phyloP scores from a whole-genome alignment of 2,113 vertebrate species.

The Illadopsis cleaveri region DNA sequence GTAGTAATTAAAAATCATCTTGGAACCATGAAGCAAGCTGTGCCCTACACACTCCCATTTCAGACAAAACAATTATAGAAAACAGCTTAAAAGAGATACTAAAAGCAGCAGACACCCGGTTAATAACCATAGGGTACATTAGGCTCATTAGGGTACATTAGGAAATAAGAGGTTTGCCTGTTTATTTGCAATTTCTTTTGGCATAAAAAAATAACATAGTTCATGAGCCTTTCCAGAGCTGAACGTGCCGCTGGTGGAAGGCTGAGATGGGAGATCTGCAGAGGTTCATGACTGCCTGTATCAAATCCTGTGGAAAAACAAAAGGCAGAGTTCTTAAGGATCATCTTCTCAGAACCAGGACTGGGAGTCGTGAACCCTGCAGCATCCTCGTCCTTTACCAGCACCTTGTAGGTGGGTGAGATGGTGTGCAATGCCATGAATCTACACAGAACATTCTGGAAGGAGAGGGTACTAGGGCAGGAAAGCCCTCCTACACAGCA shows the following conservation, averaged over 20 bases:
- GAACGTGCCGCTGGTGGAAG: background rate
- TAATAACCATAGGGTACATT: background rate
- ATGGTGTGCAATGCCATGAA: background rate
- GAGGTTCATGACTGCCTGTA: background rate
- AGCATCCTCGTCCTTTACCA: background rate
- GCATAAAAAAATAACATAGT: background rate
- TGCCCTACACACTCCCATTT: background rate
- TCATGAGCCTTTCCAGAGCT: background rate
- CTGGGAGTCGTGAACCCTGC: background rate
- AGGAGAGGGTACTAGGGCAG: background rate
- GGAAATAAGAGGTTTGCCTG: background rate
- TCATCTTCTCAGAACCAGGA: background rate
- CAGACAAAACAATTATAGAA: background rate
- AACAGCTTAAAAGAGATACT: background rate
- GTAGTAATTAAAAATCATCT: background rate
- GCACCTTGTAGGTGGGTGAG: background rate
- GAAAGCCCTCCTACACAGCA: background rate
- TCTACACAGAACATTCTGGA: background rate
- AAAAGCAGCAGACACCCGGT: background rate
- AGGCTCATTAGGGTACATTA: background rate
- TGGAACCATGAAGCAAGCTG: background rate
- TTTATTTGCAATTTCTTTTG: background rate
- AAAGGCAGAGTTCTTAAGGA: background rate
- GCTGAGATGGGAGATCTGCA: background rate
- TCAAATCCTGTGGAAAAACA: background rate